Percentiles rank a stretch among this genome's conserved stretches.
These are phyloP conservation scores for Heliconius eleuchia DNA, from an alignment of 1,140 invertebrate species.

Conservation along the genomic window DNA sequence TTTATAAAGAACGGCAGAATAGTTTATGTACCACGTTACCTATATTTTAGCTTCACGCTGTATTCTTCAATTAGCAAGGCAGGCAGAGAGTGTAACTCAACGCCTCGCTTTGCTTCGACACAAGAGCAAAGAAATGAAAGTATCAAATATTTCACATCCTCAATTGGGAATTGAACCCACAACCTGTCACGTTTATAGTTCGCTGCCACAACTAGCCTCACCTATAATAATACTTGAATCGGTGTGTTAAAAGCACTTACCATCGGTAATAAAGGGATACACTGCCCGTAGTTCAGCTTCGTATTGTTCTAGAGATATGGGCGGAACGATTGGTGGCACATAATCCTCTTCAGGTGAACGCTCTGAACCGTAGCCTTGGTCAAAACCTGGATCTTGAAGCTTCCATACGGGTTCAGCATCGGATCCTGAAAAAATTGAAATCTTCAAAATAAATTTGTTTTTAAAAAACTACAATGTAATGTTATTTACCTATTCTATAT, in stretches of 20 bases:
- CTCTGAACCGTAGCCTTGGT: conserved; percentile 89
- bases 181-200: no score
- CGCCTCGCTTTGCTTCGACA: no score
- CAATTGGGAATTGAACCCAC: no score
- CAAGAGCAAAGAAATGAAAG: no score
- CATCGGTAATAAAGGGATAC: conserved; percentile 85
- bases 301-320: conserved; percentile 79
- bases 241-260: conserved; percentile 68
- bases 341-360: conserved; percentile 89
- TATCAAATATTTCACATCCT: no score
- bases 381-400: conserved; percentile 84
- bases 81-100: no score
- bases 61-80: no score
- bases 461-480: not conserved
- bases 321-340: conserved; percentile 84
- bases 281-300: conserved; percentile 81
- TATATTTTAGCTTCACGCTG: not conserved
- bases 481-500: not conserved
- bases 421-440: conserved; percentile 47
- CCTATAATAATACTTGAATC: not conserved
- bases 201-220: not conserved
- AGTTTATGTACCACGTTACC: not conserved
- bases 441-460: not conserved
- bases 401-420: conserved; percentile 78
- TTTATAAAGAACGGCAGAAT: not conserved